Conservation (phyloP, 2,113 vertebrate species). For the Sisor rabdophorus region DNA sequence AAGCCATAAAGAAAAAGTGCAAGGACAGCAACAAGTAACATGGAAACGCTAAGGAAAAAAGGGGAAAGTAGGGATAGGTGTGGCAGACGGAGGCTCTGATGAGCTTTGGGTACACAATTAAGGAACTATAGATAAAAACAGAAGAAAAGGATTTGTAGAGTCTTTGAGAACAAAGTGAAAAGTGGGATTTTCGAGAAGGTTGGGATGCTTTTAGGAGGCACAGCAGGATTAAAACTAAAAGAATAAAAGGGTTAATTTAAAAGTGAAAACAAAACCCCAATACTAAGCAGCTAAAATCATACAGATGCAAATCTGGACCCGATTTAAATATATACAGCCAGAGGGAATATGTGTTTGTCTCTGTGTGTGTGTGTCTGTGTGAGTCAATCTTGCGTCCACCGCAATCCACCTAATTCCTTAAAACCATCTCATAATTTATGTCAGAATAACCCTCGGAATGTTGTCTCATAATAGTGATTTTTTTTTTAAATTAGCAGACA, state of each 20-base stretch:
- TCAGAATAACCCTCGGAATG: neutral
- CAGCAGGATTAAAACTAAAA: constrained; percentile 19
- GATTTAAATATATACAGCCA: constrained; percentile 55
- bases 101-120: neutral
- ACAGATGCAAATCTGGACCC: constrained; percentile 47
- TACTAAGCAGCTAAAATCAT: constrained; percentile 34
- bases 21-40: constrained; percentile 27
- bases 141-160: neutral
- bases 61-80: neutral
- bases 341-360: constrained; percentile 20
- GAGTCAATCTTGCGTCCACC: constrained; percentile 21
- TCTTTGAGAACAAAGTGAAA: neutral
- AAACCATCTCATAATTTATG: neutral
- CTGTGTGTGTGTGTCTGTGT: neutral
- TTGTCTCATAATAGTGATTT: neutral
- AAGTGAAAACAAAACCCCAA: constrained; percentile 35
- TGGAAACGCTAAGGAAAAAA: neutral
- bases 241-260: constrained; percentile 24
- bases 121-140: neutral
- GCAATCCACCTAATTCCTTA: constrained; percentile 2
- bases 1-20: constrained; percentile 8
- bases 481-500: neutral
- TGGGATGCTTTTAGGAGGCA: constrained; percentile 22
- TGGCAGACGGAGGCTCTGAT: neutral
- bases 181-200: neutral